These are phyloP conservation scores for Ladona fulva DNA, from an alignment of 1,140 invertebrate genomes.

Conservation along the genomic window DNA sequence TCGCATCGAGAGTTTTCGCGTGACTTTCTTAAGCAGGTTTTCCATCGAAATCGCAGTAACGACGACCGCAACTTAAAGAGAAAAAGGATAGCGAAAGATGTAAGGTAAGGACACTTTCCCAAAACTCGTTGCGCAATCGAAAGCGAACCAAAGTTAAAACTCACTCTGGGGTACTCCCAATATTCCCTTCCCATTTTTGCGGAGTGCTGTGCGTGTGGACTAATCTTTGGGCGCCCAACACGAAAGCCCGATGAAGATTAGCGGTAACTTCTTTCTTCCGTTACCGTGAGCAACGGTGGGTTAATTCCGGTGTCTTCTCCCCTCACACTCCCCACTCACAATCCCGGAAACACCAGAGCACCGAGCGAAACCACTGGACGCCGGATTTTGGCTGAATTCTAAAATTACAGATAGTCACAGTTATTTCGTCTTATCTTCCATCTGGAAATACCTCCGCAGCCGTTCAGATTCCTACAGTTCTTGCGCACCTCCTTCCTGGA, in stretches of 20 bases:
- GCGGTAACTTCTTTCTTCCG: neutral
- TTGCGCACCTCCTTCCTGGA: too few species aligned
- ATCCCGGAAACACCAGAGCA: neutral
- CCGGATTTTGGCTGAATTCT: neutral
- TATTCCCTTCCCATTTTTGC: neutral
- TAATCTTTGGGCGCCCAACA: neutral
- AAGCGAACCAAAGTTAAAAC: too few species aligned
- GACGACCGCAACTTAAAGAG: too few species aligned
- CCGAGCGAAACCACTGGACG: neutral
- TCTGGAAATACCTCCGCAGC: neutral
- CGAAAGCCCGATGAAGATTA: neutral
- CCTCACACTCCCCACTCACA: neutral
- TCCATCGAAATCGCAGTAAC: too few species aligned
- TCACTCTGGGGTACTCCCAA: too few species aligned
- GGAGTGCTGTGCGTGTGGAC: neutral
- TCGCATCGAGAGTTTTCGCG: too few species aligned
- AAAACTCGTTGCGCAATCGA: too few species aligned
- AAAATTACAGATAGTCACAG: neutral
- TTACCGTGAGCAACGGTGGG: conserved; percentile 1
- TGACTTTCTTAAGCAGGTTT: too few species aligned
- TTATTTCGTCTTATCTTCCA: neutral
- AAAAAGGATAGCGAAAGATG: too few species aligned
- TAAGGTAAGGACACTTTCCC: too few species aligned
- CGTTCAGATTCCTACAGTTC: too few species aligned
- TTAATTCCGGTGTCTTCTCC: neutral